Evolutionary conservation across 2,797 vertebrate genomes (phyloP).

Genomic region (Myiothlypis chrysogaster): DNA sequence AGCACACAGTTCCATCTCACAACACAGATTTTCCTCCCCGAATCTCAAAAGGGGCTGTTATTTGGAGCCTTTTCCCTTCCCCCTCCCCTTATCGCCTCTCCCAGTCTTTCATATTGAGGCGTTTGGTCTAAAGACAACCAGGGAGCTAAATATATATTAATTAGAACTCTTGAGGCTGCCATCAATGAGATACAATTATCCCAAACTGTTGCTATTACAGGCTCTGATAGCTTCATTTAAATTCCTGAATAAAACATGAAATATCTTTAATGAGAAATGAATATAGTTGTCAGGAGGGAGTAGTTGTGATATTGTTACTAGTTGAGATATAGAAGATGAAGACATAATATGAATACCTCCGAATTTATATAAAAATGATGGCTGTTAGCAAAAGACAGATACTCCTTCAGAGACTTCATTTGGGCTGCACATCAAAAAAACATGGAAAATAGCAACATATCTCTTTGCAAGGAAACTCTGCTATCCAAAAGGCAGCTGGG

Average conservation of each 20-base stretch:
- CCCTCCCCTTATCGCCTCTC: conserved; percentile 41
- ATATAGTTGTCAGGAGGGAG: conserved; percentile 81
- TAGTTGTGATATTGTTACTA: conserved; percentile 78
- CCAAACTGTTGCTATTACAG: conserved; percentile 81
- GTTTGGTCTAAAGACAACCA: conserved; percentile 78
- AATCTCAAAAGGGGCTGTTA: conserved; percentile 51
- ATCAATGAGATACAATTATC: conserved; percentile 82
- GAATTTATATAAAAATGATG: conserved; percentile 76
- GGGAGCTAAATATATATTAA: conserved; percentile 85
- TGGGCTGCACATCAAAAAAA: conserved; percentile 35
- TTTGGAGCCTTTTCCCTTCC: conserved; percentile 61
- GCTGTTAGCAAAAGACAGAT: conserved; percentile 76
- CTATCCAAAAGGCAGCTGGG: background rate
- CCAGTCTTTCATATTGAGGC: conserved; percentile 68
- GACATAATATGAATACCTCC: conserved; percentile 77
- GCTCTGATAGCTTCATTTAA: conserved; percentile 85
- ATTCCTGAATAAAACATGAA: conserved; percentile 87
- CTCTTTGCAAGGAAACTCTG: conserved; percentile 17
- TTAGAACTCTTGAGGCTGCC: conserved; percentile 84
- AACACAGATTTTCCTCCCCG: conserved; percentile 58
- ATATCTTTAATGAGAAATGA: conserved; percentile 85
- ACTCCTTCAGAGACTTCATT: conserved; percentile 71
- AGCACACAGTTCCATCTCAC: conserved; percentile 19
- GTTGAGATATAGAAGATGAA: conserved; percentile 79
- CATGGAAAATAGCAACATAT: background rate